These are phyloP conservation scores for Acanthornis magna DNA, from an alignment of 2,797 vertebrate species.

Conservation along the genomic window DNA sequence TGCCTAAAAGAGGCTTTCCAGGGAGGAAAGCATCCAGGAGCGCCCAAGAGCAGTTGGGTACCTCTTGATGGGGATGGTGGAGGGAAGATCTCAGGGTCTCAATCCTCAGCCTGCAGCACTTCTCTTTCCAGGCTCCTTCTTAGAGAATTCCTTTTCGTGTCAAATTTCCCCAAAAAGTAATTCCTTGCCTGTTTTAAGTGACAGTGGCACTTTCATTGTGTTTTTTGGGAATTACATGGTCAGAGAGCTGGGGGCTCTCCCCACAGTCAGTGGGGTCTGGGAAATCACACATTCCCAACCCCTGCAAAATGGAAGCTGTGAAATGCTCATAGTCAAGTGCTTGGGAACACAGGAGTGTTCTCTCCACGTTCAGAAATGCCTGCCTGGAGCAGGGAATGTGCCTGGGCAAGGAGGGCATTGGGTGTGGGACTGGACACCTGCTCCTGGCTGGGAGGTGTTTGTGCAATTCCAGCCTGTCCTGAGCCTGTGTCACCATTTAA, in stretches of 20 bases:
- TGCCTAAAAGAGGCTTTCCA: background rate
- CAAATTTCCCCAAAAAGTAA: background rate
- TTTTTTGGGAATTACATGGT: background rate
- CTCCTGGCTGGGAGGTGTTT: background rate
- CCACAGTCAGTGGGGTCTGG: background rate
- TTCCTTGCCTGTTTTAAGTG: background rate
- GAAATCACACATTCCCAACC: background rate
- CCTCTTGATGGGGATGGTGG: rapidly evolving
- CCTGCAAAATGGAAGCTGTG: background rate
- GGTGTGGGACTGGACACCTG: background rate
- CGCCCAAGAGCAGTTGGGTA: background rate
- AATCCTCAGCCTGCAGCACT: background rate
- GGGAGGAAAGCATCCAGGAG: background rate
- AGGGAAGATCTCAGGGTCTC: background rate
- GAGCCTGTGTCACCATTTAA: background rate
- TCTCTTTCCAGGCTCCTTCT: background rate
- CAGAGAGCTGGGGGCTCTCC: background rate
- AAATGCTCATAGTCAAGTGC: background rate
- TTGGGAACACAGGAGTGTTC: background rate
- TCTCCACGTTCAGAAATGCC: background rate
- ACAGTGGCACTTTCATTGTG: rapidly evolving
- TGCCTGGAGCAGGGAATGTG: background rate
- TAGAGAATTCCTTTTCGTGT: background rate
- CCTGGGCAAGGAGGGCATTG: background rate
- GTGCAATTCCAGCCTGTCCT: background rate